Evolutionary conservation across 2,888 invertebrate genomes (phyloP), one percentile per base, ranked within the genome.

Genomic region (Drosophila buzzatii): DNA sequence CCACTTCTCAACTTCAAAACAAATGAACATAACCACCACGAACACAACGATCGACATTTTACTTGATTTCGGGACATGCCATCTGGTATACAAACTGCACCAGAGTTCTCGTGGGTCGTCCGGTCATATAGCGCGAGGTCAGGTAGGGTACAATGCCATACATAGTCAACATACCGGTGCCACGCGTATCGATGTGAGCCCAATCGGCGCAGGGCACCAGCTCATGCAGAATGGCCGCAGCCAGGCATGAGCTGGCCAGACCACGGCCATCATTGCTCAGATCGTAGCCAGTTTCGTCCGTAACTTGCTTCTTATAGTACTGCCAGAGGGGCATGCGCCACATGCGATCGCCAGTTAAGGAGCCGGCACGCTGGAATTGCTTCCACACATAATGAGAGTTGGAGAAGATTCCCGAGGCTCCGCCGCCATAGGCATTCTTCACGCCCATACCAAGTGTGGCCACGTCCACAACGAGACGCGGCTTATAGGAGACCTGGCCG

Each of bases 171-270:
- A 95, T 94, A 42, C 96, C 95, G 45, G 96, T 96, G 67, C 96
- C 96, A 47, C 96, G 95, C 65, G 96, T 96, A 92, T 96, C 96
- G 85, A 96, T 88, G 93, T 96, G 96, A 79, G 96, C 90, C 96
- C 96, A 96, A 74, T 95, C 94, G 39, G 94, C 93, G 84, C 95
- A 95, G 0, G 93, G 93, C n/a, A 96, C 94, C 93, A 96, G 95
- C 91, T 96, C 95, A 91, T 94, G 94, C 1, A 96, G 92, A 75
- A 96, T 95, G 14, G 96, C 96, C 1, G 96, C 96, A 6, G 95
- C 96, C 49, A 95, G 93, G 82, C 96, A 96, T 0, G 96, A 94
- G 0, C 95, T 95, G 0, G 95, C 96, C 14, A 92, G 89, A 0
- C 94, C 94, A 0, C 93, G 92, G 0, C 95, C 95, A 53, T 94